A percentile compares a stretch with the other conserved stretches of the same genome.
Conservation (phyloP, 2,113 vertebrate genomes). For the Onychostruthus taczanowskii region DNA sequence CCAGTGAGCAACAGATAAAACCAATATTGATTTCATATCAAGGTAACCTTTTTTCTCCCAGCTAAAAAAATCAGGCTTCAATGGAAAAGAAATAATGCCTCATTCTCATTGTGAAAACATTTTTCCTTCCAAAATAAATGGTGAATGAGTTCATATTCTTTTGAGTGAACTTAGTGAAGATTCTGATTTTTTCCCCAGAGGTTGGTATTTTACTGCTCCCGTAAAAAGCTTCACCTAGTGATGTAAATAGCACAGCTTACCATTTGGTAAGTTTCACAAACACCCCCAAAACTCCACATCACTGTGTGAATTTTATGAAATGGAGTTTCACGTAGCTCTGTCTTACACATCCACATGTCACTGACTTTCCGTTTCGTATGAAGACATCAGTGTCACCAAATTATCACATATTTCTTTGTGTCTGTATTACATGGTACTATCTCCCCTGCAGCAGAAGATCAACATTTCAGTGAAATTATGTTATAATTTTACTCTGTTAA, state of each 20-base stretch:
- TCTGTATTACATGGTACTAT: not conserved
- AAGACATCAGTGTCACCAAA: constrained; percentile 42
- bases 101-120: constrained; percentile 1
- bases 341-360: constrained; percentile 30
- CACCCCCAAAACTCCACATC: constrained; percentile 57
- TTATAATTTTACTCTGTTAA: constrained; percentile 36
- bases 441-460: not conserved
- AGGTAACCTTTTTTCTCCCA: not conserved
- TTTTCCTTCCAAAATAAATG: constrained; percentile 48
- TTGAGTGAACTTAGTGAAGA: constrained; percentile 52
- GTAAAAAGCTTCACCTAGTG: constrained; percentile 61
- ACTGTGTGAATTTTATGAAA: constrained; percentile 45
- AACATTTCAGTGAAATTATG: constrained; percentile 8
- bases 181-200: constrained; percentile 64
- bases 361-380: constrained; percentile 41
- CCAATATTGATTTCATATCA: not conserved
- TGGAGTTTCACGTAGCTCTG: constrained; percentile 45
- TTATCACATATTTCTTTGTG: not conserved
- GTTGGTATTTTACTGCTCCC: constrained; percentile 39
- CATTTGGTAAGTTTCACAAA: constrained; percentile 68
- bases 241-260: constrained; percentile 67
- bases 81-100: not conserved
- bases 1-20: not conserved
- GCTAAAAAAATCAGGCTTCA: constrained; percentile 22
- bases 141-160: constrained; percentile 10